Conservation (phyloP, 2,797 vertebrate genomes). For the Danio aesculapii region DNA sequence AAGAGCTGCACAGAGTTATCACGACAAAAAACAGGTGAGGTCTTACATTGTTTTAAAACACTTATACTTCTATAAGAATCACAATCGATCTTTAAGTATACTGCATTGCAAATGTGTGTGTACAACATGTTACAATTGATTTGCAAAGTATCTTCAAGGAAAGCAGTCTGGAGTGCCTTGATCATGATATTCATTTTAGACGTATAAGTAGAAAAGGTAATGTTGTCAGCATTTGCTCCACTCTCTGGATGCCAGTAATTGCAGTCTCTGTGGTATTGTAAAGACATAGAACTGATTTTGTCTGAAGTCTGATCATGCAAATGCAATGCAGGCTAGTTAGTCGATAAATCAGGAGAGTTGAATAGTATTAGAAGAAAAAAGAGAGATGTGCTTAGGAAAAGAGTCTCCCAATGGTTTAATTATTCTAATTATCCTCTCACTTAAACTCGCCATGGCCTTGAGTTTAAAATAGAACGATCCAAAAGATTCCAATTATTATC, state of each 20-base stretch:
- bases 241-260: constrained; percentile 14
- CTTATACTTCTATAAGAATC: not conserved
- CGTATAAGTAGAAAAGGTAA: constrained; percentile 24
- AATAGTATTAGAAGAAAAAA: constrained; percentile 52
- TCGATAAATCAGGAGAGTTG: constrained; percentile 47
- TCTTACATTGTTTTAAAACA: not conserved
- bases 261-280: constrained; percentile 36
- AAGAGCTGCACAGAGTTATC: constrained; percentile 35
- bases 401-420: constrained; percentile 78
- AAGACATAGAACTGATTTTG: constrained; percentile 44
- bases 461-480: constrained; percentile 54
- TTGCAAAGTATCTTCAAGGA: constrained; percentile 26
- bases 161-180: constrained; percentile 13
- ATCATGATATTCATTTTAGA: constrained; percentile 8
- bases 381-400: constrained; percentile 48
- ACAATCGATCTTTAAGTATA: not conserved
- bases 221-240: constrained; percentile 12
- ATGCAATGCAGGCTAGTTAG: constrained; percentile 52
- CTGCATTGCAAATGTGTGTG: not conserved
- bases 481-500: constrained; percentile 58
- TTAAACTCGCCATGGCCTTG: constrained; percentile 65
- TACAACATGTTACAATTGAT: not conserved
- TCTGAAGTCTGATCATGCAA: constrained; percentile 56
- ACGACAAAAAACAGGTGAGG: constrained; percentile 60
- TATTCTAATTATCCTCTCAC: constrained; percentile 79